Evolutionary conservation across 2,888 invertebrate species (phyloP).

Genomic region (Xestoiulus laeticollis): DNA sequence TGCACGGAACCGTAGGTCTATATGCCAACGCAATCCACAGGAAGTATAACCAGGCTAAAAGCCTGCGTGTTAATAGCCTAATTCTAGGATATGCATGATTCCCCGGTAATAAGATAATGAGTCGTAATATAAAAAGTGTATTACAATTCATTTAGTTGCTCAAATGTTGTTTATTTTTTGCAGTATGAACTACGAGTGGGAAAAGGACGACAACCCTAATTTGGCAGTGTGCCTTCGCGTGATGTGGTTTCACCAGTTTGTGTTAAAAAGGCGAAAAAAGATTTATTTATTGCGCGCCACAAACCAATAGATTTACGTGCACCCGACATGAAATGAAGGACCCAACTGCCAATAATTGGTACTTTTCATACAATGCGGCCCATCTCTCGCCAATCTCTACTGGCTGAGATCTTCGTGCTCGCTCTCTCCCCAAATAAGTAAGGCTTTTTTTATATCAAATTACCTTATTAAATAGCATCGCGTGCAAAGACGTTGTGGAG

Average conservation of each 20-base stretch:
- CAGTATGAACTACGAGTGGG: slow-evolving; percentile 4
- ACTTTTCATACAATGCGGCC: not conserved
- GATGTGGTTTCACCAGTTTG: slow-evolving; percentile 16
- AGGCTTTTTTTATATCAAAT: slow-evolving; percentile 26
- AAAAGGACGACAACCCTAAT: slow-evolving; percentile 17
- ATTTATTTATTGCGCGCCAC: slow-evolving; percentile 18
- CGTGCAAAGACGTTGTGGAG: not conserved
- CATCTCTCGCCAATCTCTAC: slow-evolving; percentile 2
- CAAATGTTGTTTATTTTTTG: slow-evolving; percentile 25
- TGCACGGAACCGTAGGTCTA: not conserved
- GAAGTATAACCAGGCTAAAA: slow-evolving; percentile 13
- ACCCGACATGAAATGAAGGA: slow-evolving; percentile 16
- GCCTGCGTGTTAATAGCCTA: slow-evolving; percentile 18
- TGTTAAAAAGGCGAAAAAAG: slow-evolving; percentile 24
- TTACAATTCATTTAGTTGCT: slow-evolving; percentile 26
- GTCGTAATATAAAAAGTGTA: slow-evolving; percentile 26
- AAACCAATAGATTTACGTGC: slow-evolving; percentile 26
- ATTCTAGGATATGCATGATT: slow-evolving; percentile 3
- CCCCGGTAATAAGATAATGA: slow-evolving; percentile 26
- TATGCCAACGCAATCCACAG: not conserved
- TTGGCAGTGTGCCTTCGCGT: slow-evolving; percentile 11
- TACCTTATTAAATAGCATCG: slow-evolving; percentile 26
- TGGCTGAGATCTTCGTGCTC: not conserved
- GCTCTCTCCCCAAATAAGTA: not conserved
- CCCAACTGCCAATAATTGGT: slow-evolving; percentile 13